Evolutionary conservation across 2,113 vertebrate genomes (phyloP).

Genomic region (Leptobrachium ailaonicum): DNA sequence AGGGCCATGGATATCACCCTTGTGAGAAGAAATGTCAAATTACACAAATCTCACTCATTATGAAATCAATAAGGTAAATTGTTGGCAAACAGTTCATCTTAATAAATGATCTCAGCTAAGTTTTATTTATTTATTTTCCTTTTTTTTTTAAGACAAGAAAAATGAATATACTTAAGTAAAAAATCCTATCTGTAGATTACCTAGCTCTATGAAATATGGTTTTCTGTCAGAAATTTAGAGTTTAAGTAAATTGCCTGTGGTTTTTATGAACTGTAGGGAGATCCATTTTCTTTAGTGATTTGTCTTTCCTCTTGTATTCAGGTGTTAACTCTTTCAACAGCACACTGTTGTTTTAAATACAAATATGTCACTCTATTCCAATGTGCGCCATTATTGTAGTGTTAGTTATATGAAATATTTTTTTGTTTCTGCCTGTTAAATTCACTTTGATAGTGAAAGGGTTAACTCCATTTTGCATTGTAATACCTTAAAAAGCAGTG

Average conservation of each 20-base stretch:
- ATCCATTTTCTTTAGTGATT: constrained; percentile 30
- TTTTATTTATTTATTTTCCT: constrained; percentile 21
- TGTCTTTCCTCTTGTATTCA: background rate
- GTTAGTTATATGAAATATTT: no score
- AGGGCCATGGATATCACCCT: background rate
- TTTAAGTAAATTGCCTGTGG: constrained; percentile 43
- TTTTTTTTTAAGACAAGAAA: constrained; percentile 18
- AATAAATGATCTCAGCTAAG: constrained; percentile 36
- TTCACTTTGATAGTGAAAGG: no score
- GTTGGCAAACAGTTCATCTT: constrained; percentile 11
- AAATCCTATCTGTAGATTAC: constrained; percentile 31
- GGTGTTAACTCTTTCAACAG: constrained; percentile 5
- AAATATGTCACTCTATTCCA: no score
- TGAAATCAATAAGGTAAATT: constrained; percentile 43
- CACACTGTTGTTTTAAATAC: background rate
- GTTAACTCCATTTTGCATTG: no score
- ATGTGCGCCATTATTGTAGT: no score
- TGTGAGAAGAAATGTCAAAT: background rate
- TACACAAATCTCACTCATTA: constrained; percentile 10
- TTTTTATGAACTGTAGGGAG: constrained; percentile 37
- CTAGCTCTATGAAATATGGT: constrained; percentile 38
- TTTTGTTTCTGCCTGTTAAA: no score
- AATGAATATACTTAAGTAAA: constrained; percentile 34
- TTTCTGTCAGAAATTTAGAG: constrained; percentile 38
- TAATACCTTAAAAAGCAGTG: no score